phyloP scores from a whole-genome alignment of 2,888 invertebrate genomes.

The Oeneis ivallda region DNA sequence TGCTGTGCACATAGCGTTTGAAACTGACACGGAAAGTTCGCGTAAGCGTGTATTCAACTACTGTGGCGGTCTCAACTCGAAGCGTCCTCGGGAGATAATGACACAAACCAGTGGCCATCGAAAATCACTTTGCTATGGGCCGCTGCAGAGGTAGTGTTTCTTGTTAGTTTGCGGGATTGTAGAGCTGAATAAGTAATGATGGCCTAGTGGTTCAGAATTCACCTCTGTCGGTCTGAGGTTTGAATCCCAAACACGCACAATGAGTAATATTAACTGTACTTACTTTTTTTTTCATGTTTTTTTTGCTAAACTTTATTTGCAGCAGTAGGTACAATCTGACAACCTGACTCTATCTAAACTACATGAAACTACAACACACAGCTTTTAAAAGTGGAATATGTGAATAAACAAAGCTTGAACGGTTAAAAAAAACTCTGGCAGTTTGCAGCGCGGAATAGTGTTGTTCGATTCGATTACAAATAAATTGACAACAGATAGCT shows the following conservation, averaged over 20 bases:
- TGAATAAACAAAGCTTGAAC: background rate
- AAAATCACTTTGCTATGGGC: background rate
- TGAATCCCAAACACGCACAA: too few relatives aligned
- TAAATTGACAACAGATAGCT: background rate
- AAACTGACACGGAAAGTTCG: background rate
- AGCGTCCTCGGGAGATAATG: background rate
- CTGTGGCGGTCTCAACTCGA: background rate
- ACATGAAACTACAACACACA: background rate
- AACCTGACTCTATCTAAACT: background rate
- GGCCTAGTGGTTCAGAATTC: background rate
- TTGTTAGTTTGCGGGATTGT: background rate
- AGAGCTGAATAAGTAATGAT: background rate
- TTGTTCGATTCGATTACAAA: conserved; percentile 5
- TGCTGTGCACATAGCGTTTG: background rate
- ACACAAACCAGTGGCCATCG: background rate
- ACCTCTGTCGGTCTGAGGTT: background rate
- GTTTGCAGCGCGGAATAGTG: background rate
- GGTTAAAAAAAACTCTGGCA: conserved; percentile 5
- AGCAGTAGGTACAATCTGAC: background rate
- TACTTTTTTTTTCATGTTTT: too few relatives aligned
- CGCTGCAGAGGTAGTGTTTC: background rate
- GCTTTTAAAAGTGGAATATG: background rate
- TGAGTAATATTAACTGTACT: too few relatives aligned
- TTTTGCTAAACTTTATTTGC: too few relatives aligned
- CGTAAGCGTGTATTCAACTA: conserved; percentile 5